Evolutionary conservation across 2,888 invertebrate species (phyloP), one percentile per base, ranked within the genome.

Genomic region (Lasiommata megera): DNA sequence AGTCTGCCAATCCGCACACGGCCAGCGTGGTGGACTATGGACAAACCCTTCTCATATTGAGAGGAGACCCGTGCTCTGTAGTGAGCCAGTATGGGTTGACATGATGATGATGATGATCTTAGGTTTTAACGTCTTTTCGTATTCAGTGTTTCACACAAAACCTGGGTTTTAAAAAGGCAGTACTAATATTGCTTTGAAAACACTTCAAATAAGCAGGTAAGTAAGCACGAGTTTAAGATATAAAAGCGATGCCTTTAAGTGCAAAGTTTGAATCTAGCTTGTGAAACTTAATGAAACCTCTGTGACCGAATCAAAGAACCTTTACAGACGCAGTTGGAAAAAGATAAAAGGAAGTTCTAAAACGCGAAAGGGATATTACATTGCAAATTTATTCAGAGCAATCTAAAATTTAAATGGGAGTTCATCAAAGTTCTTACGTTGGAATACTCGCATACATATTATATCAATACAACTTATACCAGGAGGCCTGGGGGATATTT

Each of bases 371-470:
- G 76, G 73, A 46, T 80, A 81, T 80, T 78, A 78, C 74, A 65
- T 81, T 84, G 85, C 79, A 85, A 87, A 87, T 86, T 81, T 86
- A 87, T 87, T 84, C 84, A 61, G 68, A 74, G 70, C 72, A 79
- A 86, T 86, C 79, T 86, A 79, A 85, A 86, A 83, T 87, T 86
- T 85, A 87, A 85, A 87, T 87, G 72, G 58, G 78, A 74, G 76
- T 76, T 85, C 82, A 84, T 85, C 84, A 87, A 87, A 85, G 79
- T 86, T 84, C 74, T 74, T 74, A 65, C 71, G 58, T 44, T 40
- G 55, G 38, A 47, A 57, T 50, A 28, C 38, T 51, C 28, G 36
- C 37, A 12, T 37, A 51, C 51, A 29, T 51, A 51, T 29, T 51
- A 51, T 29, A 51, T 38, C 46, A 31, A 46, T 46, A 46, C 46